phyloP scores from a whole-genome alignment of 2,797 vertebrate species.

The Enteromius argenteus region DNA sequence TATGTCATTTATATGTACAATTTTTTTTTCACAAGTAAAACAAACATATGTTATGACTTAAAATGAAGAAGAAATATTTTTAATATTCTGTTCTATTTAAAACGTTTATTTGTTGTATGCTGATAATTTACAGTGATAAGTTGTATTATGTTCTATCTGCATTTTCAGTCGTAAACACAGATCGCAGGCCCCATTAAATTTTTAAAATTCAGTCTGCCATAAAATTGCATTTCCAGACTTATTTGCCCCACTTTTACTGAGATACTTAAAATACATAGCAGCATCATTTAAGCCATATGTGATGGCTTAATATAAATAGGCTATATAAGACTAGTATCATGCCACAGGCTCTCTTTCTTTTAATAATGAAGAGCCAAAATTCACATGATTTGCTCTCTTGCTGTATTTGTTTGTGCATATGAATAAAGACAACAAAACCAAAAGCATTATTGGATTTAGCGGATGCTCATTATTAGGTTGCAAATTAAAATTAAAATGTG shows the following conservation, averaged over 20 bases:
- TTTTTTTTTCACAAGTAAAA: neutral
- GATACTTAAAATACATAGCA: neutral
- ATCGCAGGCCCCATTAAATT: neutral
- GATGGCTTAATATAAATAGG: neutral
- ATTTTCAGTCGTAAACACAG: neutral
- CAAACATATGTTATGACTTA: neutral
- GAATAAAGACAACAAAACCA: neutral
- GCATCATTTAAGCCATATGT: constrained; percentile 13
- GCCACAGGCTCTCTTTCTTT: constrained; percentile 43
- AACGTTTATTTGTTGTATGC: neutral
- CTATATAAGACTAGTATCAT: neutral
- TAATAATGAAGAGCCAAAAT: constrained; percentile 1
- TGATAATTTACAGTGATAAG: no score
- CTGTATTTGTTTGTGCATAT: neutral
- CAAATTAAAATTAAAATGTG: no score
- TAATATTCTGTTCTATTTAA: neutral
- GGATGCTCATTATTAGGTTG: no score
- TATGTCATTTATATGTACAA: neutral
- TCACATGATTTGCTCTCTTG: neutral
- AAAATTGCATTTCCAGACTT: neutral
- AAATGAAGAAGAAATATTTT: neutral
- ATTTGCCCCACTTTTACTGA: neutral
- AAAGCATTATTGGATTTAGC: neutral
- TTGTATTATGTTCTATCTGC: neutral
- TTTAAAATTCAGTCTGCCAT: neutral